Conservation (phyloP, 2,113 vertebrate species). For the Seriola aureovittata region DNA sequence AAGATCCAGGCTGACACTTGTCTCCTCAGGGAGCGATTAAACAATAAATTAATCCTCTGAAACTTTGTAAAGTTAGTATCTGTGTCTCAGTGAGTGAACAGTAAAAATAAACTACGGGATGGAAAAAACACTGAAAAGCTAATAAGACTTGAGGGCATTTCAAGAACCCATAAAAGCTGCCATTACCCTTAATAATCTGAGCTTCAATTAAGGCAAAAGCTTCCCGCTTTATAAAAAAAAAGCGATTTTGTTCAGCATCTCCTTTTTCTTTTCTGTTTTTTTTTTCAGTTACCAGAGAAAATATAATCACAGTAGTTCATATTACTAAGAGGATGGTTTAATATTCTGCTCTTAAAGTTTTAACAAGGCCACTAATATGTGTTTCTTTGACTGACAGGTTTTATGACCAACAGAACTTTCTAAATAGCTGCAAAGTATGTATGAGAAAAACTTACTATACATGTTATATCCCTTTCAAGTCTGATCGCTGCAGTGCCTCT, state of each 20-base stretch:
- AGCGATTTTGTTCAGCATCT: slow-evolving; percentile 25
- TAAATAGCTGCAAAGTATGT: slow-evolving; percentile 3
- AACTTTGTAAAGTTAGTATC: slow-evolving; percentile 79
- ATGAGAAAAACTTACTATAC: background rate
- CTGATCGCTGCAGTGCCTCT: slow-evolving; percentile 38
- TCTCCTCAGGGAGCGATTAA: slow-evolving; percentile 91
- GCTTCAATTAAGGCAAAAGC: slow-evolving; percentile 61
- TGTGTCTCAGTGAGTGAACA: slow-evolving; percentile 64
- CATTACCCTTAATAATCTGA: slow-evolving; percentile 72
- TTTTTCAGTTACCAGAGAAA: background rate
- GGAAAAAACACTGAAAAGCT: slow-evolving; percentile 45
- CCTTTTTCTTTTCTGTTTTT: slow-evolving; percentile 15
- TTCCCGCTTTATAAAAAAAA: slow-evolving; percentile 33
- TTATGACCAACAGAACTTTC: slow-evolving; percentile 1
- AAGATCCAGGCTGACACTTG: slow-evolving; percentile 86
- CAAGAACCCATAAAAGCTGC: slow-evolving; percentile 65
- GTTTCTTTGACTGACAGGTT: slow-evolving; percentile 28
- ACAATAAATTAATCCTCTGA: slow-evolving; percentile 84
- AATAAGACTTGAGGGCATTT: slow-evolving; percentile 73
- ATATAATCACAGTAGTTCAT: background rate
- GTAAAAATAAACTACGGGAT: slow-evolving; percentile 56
- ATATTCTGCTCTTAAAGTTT: background rate
- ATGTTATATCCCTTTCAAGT: slow-evolving; percentile 40
- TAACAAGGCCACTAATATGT: background rate
- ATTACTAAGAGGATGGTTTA: background rate